Percentiles rank a stretch among this genome's conserved stretches.
Conservation (phyloP, 2,113 vertebrate genomes). For the Bubo blakistoni region DNA sequence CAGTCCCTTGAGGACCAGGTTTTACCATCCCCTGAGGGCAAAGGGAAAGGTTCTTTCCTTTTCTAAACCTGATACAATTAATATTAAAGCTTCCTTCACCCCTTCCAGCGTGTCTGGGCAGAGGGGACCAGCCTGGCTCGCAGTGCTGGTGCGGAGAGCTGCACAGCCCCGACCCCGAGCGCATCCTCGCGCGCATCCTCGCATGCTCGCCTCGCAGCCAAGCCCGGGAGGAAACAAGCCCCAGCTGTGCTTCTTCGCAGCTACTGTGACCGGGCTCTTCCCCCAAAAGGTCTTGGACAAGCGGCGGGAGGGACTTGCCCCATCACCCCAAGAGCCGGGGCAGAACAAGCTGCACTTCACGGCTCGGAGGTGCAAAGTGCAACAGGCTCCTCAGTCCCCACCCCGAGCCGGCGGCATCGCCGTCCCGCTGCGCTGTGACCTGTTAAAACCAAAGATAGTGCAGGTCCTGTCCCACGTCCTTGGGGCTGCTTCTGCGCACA, state of each 20-base stretch:
- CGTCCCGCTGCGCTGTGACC: accelerated
- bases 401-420: accelerated
- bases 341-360: not conserved
- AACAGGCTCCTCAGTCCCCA: not conserved
- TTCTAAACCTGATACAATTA: not conserved
- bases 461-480: not conserved
- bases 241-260: conserved; percentile 30
- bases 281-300: not conserved
- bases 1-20: not conserved
- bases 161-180: accelerated
- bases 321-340: accelerated
- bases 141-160: accelerated
- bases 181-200: not conserved
- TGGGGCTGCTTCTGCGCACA: accelerated
- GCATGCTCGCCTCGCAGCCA: not conserved
- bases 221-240: not conserved
- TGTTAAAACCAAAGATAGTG: accelerated
- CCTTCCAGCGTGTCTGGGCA: accelerated
- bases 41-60: not conserved
- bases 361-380: not conserved
- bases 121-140: not conserved
- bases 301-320: not conserved
- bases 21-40: not conserved
- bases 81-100: not conserved
- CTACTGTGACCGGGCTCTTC: not conserved